Percentiles rank a stretch among this genome's conserved stretches.
phyloP scores from a whole-genome alignment of 2,797 vertebrate genomes.

The Enteromius viviparus region DNA sequence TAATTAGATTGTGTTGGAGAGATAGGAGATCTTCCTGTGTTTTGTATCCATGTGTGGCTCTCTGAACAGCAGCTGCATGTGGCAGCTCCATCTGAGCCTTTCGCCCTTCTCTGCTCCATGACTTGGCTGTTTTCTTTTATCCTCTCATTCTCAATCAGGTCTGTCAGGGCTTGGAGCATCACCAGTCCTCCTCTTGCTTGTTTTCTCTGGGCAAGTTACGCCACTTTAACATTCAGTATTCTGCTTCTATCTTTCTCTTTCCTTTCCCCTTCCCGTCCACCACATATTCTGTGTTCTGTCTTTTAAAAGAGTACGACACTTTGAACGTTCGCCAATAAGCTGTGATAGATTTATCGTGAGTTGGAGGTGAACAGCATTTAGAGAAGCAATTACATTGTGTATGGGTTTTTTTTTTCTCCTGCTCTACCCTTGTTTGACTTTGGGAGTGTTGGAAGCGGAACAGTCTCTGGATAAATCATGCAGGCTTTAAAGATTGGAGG shows the following conservation, averaged over 20 bases:
- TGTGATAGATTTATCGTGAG: slow-evolving; percentile 45
- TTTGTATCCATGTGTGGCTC: slow-evolving; percentile 24
- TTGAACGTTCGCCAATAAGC: slow-evolving; percentile 34
- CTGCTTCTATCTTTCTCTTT: not conserved
- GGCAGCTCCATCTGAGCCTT: slow-evolving; percentile 18
- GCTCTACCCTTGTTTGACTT: slow-evolving; percentile 52
- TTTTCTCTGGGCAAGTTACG: not conserved
- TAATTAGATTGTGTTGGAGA: slow-evolving; percentile 42
- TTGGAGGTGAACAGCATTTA: slow-evolving; percentile 52
- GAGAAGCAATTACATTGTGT: slow-evolving; percentile 47
- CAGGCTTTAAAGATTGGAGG: slow-evolving; percentile 61
- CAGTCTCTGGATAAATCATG: slow-evolving; percentile 39
- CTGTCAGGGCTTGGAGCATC: slow-evolving; percentile 25
- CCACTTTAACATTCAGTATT: not conserved
- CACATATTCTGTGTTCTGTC: not conserved
- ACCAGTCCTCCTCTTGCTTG: not conserved
- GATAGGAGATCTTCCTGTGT: slow-evolving; percentile 19
- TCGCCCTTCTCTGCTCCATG: slow-evolving; percentile 10
- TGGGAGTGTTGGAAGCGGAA: slow-evolving; percentile 39
- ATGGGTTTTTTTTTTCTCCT: not conserved
- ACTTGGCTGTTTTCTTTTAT: slow-evolving; percentile 17
- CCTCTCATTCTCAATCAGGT: slow-evolving; percentile 22
- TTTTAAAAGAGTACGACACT: slow-evolving; percentile 41
- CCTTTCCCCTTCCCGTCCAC: not conserved
- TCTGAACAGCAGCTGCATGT: slow-evolving; percentile 36